Conservation (phyloP, 2,888 invertebrate genomes). For the Limenitis camilla region DNA sequence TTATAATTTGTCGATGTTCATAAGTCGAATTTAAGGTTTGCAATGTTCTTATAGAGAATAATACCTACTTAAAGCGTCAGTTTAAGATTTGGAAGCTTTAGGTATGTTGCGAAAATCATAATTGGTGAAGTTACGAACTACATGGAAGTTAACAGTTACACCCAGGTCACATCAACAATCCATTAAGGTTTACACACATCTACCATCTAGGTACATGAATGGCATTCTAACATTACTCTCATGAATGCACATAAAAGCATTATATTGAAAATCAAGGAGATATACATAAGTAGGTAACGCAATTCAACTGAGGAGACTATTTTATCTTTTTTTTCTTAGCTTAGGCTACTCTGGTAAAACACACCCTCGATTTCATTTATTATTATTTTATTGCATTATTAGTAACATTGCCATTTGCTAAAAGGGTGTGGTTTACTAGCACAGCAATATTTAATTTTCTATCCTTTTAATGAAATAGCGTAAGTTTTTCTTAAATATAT, state of each 20-base stretch:
- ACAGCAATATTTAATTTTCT: constrained; percentile 57
- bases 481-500: constrained; percentile 8
- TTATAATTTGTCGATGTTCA: no score
- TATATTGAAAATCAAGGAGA: constrained; percentile 37
- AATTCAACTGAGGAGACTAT: constrained; percentile 41
- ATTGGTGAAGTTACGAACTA: constrained; percentile 51
- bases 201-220: constrained; percentile 40
- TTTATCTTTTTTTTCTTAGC: constrained; percentile 64
- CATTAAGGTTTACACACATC: constrained; percentile 43
- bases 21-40: no score
- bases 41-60: no score
- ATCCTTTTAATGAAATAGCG: constrained; percentile 44
- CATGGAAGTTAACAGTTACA: constrained; percentile 48
- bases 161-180: constrained; percentile 72
- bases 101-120: constrained; percentile 47
- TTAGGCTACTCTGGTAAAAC: constrained; percentile 70
- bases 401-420: constrained; percentile 18
- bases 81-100: constrained; percentile 7
- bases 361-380: constrained; percentile 33
- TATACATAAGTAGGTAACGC: constrained; percentile 34
- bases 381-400: constrained; percentile 11
- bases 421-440: constrained; percentile 64
- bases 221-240: constrained; percentile 35
- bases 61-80: not conserved
- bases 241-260: constrained; percentile 49